Base-by-base conservation (phyloP, 2,797 vertebrate species). In the Odontamblyopus rebecca region DNA sequence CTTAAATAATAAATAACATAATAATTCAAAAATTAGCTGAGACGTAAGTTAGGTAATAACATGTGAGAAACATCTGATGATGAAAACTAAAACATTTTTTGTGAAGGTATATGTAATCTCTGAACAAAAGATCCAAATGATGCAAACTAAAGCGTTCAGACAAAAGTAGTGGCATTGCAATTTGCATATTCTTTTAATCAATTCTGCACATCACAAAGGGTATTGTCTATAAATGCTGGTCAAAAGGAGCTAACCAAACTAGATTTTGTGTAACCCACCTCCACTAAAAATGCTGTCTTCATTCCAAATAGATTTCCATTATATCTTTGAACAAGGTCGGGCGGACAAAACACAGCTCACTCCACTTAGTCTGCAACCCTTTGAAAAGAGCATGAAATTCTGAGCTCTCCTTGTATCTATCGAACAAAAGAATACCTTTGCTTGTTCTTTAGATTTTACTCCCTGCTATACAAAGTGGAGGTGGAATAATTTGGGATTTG, bases 381-480 rank as follows among this genome's bases (percentile, higher is more conserved):
- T 44, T 35, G 19, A 62, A 26, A 64, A 64, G 35, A 44, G 2
- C 38, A 15, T 44, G 12, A n/a, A 62, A 44, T 19, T 62, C 61
- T 35, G 32, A 35, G 61, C 16, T 38, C 30, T 62, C 61, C 15
- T n/a, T 35, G 32, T 72, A 65, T 85, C 81, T 85, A 70, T 77
- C 48, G 57, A 44, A 48, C 69, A 60, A 30, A 19, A n/a, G 15
- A n/a, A 0, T 3, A 30, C 62, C 48, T 29, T 23, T 32, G 63
- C 41, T n/a, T 68, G 69, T 56, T 69, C 38, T 67, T 86, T 83
- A 68, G 67, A 76, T 78, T 78, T 77, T 23, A 29, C 15, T 72
- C 63, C 63, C 69, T 67, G 35, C n/a, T 19, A 62, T 26, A 12
- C 48, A 26, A 38, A 23, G 23, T 44, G 38, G 44, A 18, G 19